These are phyloP conservation scores for Phortica magna DNA, from an alignment of 2,888 invertebrate genomes.

Conservation along the genomic window DNA sequence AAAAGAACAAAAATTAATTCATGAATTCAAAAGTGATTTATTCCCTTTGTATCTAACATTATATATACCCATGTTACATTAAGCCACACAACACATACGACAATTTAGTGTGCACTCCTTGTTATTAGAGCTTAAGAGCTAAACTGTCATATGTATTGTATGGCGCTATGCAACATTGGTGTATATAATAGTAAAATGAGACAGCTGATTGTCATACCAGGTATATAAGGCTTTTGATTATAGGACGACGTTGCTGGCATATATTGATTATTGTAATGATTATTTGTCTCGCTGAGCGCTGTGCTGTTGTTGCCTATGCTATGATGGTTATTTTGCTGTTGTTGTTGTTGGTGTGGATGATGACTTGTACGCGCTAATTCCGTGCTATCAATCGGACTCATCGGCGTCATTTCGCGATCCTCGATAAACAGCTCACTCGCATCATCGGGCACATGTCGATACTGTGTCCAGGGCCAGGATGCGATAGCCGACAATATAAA, in stretches of 20 bases:
- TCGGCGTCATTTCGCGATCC: conserved; percentile 79
- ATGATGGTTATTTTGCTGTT: conserved; percentile 60
- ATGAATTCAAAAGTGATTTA: background rate
- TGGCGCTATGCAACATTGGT: no score
- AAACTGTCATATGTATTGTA: no score
- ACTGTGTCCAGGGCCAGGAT: conserved; percentile 80
- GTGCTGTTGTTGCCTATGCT: conserved; percentile 68
- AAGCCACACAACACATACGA: no score
- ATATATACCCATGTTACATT: background rate
- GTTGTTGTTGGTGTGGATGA: conserved; percentile 46
- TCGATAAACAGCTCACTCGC: conserved; percentile 81
- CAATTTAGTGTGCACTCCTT: background rate
- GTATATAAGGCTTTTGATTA: conserved; percentile 79
- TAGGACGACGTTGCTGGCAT: conserved; percentile 77
- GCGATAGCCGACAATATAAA: conserved; percentile 81
- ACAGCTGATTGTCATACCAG: conserved; percentile 67
- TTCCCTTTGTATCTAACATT: background rate
- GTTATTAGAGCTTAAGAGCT: no score
- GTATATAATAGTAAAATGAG: background rate
- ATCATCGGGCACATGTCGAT: conserved; percentile 83
- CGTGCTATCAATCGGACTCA: conserved; percentile 78
- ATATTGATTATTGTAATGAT: conserved; percentile 71
- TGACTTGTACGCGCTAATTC: conserved; percentile 75
- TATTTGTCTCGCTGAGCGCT: conserved; percentile 75
- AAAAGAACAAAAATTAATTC: background rate